Conservation (phyloP, 2,888 invertebrate genomes). For the Lutraria lutraria region DNA sequence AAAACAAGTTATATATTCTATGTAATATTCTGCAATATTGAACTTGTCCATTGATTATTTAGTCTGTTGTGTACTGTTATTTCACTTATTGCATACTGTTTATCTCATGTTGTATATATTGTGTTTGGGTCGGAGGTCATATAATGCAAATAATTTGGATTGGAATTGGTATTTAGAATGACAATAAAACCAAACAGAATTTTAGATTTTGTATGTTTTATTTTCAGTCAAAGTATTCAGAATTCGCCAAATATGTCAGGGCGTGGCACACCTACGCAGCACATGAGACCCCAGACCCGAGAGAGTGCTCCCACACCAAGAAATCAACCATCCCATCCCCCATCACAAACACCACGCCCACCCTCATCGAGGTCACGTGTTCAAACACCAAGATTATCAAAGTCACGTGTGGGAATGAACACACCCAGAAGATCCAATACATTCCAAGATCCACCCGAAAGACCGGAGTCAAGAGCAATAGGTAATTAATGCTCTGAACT, state of each 20-base stretch:
- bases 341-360: slow-evolving; percentile 50
- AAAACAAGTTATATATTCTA: too few species aligned
- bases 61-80: too few species aligned
- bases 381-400: slow-evolving; percentile 51
- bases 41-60: too few species aligned
- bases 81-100: too few species aligned
- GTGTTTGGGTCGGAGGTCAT: too few species aligned
- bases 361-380: slow-evolving; percentile 53
- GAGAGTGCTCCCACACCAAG: slow-evolving; percentile 41
- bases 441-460: slow-evolving; percentile 59
- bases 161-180: too few species aligned
- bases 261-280: slow-evolving; percentile 54
- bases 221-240: slow-evolving; percentile 55
- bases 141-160: too few species aligned
- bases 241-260: slow-evolving; percentile 63
- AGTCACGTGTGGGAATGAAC: slow-evolving; percentile 42
- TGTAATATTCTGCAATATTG: too few species aligned
- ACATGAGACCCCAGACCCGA: slow-evolving; percentile 29
- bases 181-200: too few species aligned
- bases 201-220: not conserved
- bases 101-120: too few species aligned
- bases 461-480: slow-evolving; percentile 78
- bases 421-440: slow-evolving; percentile 65
- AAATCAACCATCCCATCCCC: not conserved
- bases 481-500: slow-evolving; percentile 63